Evolutionary conservation across 2,888 invertebrate genomes (phyloP).

Genomic region (Pammene aurita): DNA sequence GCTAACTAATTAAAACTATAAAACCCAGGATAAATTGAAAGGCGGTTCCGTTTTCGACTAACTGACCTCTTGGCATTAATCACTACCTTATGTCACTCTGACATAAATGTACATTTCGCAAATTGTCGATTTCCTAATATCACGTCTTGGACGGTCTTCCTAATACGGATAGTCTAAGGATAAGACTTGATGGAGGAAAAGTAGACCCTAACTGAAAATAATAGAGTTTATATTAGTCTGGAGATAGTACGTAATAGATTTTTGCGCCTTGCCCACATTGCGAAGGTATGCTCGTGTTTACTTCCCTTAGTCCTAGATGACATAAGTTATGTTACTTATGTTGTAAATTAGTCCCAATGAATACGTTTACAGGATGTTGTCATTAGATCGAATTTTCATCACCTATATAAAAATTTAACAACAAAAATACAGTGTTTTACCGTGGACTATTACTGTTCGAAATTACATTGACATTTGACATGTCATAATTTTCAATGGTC

Average conservation of each 20-base stretch:
- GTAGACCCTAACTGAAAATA: not conserved
- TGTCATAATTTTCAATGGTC: no score
- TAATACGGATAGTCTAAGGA: constrained; percentile 16
- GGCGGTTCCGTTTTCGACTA: constrained; percentile 21
- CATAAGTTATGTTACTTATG: constrained; percentile 26
- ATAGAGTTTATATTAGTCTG: constrained; percentile 4
- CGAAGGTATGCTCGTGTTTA: not conserved
- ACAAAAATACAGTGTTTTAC: no score
- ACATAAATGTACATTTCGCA: constrained; percentile 38
- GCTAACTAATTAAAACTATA: constrained; percentile 11
- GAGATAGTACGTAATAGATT: not conserved
- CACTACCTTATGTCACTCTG: constrained; percentile 36
- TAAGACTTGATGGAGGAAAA: not conserved
- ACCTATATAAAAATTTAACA: not conserved
- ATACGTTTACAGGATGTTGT: not conserved
- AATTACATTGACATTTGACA: no score
- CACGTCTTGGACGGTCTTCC: constrained; percentile 26
- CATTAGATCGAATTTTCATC: no score
- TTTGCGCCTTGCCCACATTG: constrained; percentile 13
- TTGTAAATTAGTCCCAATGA: not conserved
- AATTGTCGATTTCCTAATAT: constrained; percentile 33
- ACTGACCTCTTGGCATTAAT: constrained; percentile 38
- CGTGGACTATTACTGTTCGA: no score
- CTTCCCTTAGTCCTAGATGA: constrained; percentile 26
- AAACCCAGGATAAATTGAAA: not conserved